These are phyloP conservation scores for Hyla sarda DNA, from an alignment of 2,113 vertebrate genomes.

Conservation along the genomic window DNA sequence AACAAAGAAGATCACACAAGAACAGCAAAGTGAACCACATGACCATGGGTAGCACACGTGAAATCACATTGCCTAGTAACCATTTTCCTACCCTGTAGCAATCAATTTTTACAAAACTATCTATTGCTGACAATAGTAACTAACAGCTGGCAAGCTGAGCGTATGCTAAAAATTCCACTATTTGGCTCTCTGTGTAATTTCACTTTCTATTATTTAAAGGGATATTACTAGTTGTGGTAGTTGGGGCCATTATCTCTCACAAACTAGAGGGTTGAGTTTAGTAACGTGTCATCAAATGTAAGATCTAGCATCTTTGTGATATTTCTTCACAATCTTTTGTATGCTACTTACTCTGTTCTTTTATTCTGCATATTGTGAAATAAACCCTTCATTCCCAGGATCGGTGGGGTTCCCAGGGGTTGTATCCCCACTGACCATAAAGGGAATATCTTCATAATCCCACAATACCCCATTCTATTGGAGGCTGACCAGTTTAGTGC, in stretches of 20 bases:
- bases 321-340: too few species aligned
- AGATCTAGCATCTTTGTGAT: too few species aligned
- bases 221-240: neutral
- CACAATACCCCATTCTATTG: too few species aligned
- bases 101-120: constrained; percentile 7
- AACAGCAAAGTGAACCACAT: neutral
- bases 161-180: neutral
- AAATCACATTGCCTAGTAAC: constrained; percentile 7
- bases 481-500: too few species aligned
- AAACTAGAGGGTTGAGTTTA: neutral
- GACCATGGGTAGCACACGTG: neutral
- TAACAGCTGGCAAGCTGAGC: neutral
- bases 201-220: neutral
- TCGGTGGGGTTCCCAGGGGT: too few species aligned
- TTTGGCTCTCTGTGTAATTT: neutral
- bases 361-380: too few species aligned
- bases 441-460: too few species aligned
- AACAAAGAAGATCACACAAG: neutral
- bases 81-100: constrained; percentile 6
- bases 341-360: too few species aligned
- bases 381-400: too few species aligned
- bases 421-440: too few species aligned
- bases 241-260: neutral
- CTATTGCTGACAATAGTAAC: neutral
- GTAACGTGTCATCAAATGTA: neutral